Conservation (phyloP, 2,888 invertebrate genomes). For the Cheilosia vernalis region DNA sequence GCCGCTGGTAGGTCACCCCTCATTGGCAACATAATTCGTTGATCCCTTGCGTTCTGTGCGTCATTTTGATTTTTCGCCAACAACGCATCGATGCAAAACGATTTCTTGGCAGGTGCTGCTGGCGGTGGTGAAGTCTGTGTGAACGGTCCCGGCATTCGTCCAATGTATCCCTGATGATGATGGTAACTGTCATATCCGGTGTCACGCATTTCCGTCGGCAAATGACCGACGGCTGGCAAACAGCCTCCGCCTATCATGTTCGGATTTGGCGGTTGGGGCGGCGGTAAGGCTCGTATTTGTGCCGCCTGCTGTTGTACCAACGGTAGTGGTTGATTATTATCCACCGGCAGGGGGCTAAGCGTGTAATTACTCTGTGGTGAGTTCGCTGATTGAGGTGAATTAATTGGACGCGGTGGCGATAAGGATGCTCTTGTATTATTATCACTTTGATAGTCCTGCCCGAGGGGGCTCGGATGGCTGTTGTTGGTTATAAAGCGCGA, state of each 20-base stretch:
- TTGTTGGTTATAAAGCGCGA: slow-evolving; percentile 81
- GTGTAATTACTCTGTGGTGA: slow-evolving; percentile 80
- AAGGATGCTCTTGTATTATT: slow-evolving; percentile 79
- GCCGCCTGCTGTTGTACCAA: slow-evolving; percentile 50
- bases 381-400: slow-evolving; percentile 78
- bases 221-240: slow-evolving; percentile 36
- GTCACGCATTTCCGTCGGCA: slow-evolving; percentile 66
- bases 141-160: slow-evolving; percentile 60
- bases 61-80: slow-evolving; percentile 86
- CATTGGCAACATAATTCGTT: slow-evolving; percentile 62
- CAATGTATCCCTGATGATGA: slow-evolving; percentile 60
- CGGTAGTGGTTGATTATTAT: slow-evolving; percentile 73
- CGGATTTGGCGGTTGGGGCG: slow-evolving; percentile 67
- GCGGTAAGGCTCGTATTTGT: slow-evolving; percentile 59
- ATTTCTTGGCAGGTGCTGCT: slow-evolving; percentile 85
- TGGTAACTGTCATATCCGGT: slow-evolving; percentile 55
- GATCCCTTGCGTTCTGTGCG: slow-evolving; percentile 78
- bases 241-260: slow-evolving; percentile 56
- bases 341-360: slow-evolving; percentile 78
- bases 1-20: slow-evolving; percentile 76
- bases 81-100: slow-evolving; percentile 95
- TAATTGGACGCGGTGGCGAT: slow-evolving; percentile 78
- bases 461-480: slow-evolving; percentile 76
- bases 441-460: slow-evolving; percentile 80
- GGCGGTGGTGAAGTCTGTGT: slow-evolving; percentile 67